phyloP scores from a whole-genome alignment of 2,797 vertebrate genomes.

The Astyanax mexicanus region DNA sequence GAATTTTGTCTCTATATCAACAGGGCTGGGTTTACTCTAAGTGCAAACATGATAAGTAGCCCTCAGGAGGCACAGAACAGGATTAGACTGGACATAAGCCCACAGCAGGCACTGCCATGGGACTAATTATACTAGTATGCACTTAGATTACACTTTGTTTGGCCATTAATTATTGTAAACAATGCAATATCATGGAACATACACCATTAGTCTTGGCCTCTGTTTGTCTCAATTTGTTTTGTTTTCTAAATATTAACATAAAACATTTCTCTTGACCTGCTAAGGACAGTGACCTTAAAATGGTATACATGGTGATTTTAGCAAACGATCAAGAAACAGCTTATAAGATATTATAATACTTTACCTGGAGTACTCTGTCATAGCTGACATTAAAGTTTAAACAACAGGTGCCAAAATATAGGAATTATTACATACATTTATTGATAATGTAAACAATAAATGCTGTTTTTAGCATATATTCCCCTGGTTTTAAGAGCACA shows the following conservation, averaged over 20 bases:
- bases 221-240: slow-evolving; percentile 9
- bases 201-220: slow-evolving; percentile 9
- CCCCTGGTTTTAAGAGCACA: no score
- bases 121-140: slow-evolving; percentile 33
- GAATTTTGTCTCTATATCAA: slow-evolving; percentile 11
- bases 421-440: no score
- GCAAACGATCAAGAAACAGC: not conserved
- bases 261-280: not conserved
- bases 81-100: slow-evolving; percentile 16
- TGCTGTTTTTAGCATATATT: no score
- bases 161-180: slow-evolving; percentile 26
- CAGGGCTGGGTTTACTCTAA: not conserved
- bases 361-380: slow-evolving; percentile 39
- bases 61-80: slow-evolving; percentile 10
- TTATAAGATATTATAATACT: no score
- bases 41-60: slow-evolving; percentile 31
- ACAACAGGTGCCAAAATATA: no score
- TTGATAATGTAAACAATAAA: no score
- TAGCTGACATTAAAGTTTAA: no score
- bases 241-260: not conserved
- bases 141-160: slow-evolving; percentile 24
- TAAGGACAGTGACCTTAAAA: not conserved
- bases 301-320: not conserved
- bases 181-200: slow-evolving; percentile 20
- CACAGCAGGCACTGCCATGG: slow-evolving; percentile 12